phyloP scores from a whole-genome alignment of 2,888 invertebrate genomes.

The Aproaerema taeniolella region DNA sequence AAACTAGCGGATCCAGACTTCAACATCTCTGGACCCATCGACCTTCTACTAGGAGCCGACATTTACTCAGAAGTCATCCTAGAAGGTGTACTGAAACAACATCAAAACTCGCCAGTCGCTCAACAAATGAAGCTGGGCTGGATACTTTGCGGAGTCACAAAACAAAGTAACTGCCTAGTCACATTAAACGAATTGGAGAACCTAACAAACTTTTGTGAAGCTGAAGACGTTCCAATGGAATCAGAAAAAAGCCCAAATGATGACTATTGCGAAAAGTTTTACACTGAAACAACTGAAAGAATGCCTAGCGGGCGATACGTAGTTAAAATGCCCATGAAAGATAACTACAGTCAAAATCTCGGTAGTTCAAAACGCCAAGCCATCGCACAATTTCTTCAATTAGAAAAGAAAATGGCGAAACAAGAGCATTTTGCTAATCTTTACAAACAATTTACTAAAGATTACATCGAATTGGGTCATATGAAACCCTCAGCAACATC shows the following conservation, averaged over 20 bases:
- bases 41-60: conserved; percentile 3
- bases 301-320: background rate
- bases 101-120: background rate
- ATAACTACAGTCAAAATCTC: background rate
- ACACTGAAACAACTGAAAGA: background rate
- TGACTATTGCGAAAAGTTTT: background rate
- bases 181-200: background rate
- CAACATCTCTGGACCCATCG: background rate
- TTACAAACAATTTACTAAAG: conserved; percentile 9
- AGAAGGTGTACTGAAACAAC: background rate
- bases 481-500: background rate
- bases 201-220: conserved; percentile 5
- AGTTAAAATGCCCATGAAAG: background rate
- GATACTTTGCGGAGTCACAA: conserved; percentile 12
- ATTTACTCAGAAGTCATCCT: conserved; percentile 3
- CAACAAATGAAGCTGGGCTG: conserved; percentile 16
- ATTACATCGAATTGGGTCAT: conserved; percentile 9
- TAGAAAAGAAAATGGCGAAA: conserved; percentile 3
- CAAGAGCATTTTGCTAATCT: conserved; percentile 1
- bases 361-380: conserved; percentile 1
- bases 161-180: conserved; percentile 11
- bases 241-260: background rate
- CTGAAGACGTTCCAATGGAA: conserved; percentile 3
- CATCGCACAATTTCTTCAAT: conserved; percentile 6
- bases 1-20: conserved; percentile 9